Evolutionary conservation across 1,140 invertebrate genomes (phyloP).

Genomic region (silkworm (Bombyx mori)): ASM3026992v2 NC_085126.1:8455501-8456000

Average conservation of each 20-base stretch:
- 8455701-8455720: conserved; percentile 30
- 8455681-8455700: conserved; percentile 27
- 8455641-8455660: conserved; percentile 35
- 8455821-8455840: conserved; percentile 37
- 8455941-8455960: conserved; percentile 37
- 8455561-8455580: conserved; percentile 8
- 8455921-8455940: conserved; percentile 33
- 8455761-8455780: conserved; percentile 34
- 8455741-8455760: conserved; percentile 29
- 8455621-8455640: conserved; percentile 41
- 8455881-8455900: conserved; percentile 18
- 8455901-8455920: conserved; percentile 22
- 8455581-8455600: conserved; percentile 8
- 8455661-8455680: conserved; percentile 37
- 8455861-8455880: conserved; percentile 38
- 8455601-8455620: conserved; percentile 19
- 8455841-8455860: conserved; percentile 25
- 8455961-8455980: conserved; percentile 29
- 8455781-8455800: conserved; percentile 5
- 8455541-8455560: conserved; percentile 8
- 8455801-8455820: conserved; percentile 24
- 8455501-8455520: conserved; percentile 15
- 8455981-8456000: conserved; percentile 33
- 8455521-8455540: conserved; percentile 8
- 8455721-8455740: conserved; percentile 25